Evolutionary conservation across 2,888 invertebrate genomes (phyloP), one percentile per base, ranked within the genome.

Genomic region (Laspeyria flexula): DNA sequence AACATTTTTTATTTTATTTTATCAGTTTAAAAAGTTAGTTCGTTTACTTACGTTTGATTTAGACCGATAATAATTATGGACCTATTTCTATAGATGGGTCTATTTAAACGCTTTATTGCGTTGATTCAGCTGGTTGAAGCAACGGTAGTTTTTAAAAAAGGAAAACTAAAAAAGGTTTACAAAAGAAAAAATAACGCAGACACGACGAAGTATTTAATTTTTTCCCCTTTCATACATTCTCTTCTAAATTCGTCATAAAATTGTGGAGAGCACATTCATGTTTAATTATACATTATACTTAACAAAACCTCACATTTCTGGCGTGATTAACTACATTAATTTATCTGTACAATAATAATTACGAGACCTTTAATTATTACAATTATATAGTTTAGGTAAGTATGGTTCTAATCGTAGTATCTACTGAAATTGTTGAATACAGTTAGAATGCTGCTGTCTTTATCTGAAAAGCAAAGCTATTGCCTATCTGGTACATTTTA

Each of bases 141-240:
- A n/a, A n/a, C n/a, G n/a, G n/a, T n/a, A n/a, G n/a, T n/a, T 25
- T 6, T 25, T 12, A 11, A 23, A 39, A 53, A 62, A 63, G 56
- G 63, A 60, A 60, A 62, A 55, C 62, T 55, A 10, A 63, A 66
- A 35, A 56, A 58, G 68, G 69, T 65, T 46, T 48, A 71, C 46
- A 79, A 83, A 85, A 79, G 74, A 81, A 88, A 87, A 88, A 84
- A 75, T 74, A 78, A 78, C 83, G 75, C 75, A 82, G 92, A 92
- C 91, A 92, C 91, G 92, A 92, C 92, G 92, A 92, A 91, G 83
- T 90, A 91, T 92, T 92, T 91, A 91, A 89, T 90, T 86, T 88
- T 86, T 89, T 88, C 76, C 77, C 83, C 84, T 91, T 89, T 88
- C 90, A 85, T 92, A 92, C 92, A 92, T 83, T 90, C 84, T 89